Percentiles rank a stretch among this genome's conserved stretches.
Conservation (phyloP, 2,797 vertebrate genomes). For the Lithobates sylvaticus region DNA sequence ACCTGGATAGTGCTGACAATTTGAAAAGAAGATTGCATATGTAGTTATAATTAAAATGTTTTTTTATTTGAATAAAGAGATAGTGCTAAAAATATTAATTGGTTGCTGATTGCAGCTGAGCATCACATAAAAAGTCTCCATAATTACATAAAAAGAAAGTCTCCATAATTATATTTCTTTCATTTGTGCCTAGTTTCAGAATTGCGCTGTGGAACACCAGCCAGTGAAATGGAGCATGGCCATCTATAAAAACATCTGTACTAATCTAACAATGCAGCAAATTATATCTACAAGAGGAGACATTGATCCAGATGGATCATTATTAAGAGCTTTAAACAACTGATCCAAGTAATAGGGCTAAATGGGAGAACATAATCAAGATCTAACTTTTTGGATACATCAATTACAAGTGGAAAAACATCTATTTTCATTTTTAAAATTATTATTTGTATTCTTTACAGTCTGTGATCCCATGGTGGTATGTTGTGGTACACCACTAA, state of each 20-base stretch:
- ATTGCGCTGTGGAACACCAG: constrained; percentile 75
- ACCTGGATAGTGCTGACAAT: constrained; percentile 34
- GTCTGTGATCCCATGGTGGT: constrained; percentile 5
- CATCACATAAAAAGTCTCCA: constrained; percentile 69
- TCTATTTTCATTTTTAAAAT: constrained; percentile 66
- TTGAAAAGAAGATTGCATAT: constrained; percentile 26
- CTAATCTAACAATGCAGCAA: constrained; percentile 76
- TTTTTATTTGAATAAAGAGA: constrained; percentile 32
- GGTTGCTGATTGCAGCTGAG: constrained; percentile 45
- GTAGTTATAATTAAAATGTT: constrained; percentile 40
- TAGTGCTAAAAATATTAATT: constrained; percentile 53
- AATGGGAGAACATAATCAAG: constrained; percentile 73
- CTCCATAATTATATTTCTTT: constrained; percentile 78
- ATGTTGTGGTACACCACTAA: neutral
- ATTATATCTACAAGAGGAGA: constrained; percentile 78
- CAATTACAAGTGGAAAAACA: constrained; percentile 62
- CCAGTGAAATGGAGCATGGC: constrained; percentile 76
- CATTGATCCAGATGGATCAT: constrained; percentile 82
- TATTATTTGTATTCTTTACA: constrained; percentile 17
- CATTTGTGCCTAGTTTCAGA: constrained; percentile 77
- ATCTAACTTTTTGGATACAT: constrained; percentile 72
- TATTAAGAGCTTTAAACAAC: constrained; percentile 77
- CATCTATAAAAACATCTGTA: constrained; percentile 78
- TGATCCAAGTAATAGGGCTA: constrained; percentile 76
- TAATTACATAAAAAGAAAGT: constrained; percentile 71